Base-by-base conservation (phyloP, 2,888 invertebrate genomes). In the Metopia argyrocephala region DNA sequence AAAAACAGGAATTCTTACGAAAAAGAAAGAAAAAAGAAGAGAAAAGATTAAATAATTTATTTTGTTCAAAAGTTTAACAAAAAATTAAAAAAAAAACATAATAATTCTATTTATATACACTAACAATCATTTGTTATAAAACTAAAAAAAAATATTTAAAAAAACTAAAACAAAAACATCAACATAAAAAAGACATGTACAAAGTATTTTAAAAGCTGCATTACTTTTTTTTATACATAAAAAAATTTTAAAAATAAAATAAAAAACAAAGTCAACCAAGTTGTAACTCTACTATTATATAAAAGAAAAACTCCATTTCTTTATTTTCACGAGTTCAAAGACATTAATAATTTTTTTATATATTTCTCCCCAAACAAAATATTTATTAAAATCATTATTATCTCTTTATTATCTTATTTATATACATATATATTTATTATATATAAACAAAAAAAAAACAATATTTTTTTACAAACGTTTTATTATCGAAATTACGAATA, bases 21-120 rank as follows among this genome's bases (percentile, higher is more conserved):
- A 86, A 88, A 88, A 87, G 87, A 88, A 88, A 88, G 87, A 87
- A 89, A 87, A 87, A 88, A 87, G 86, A 88, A 88, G 85, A 86
- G 85, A 86, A 88, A 87, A 86, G 85, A 87, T 70, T 74, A 78
- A 80, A 52, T 21, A 45, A 23, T 69, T 61, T 61, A 15, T 52
- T 45, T 62, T 50, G 38, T 66, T 74, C 61, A 56, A 20, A 21
- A 59, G 45, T 70, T 45, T 54, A n/a, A n/a, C n/a, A n/a, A n/a
- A 12, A 12, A 12, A 38, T 15, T 3, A 38, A 12, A 21, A 48
- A 64, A 64, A 69, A 6, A 87, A 85, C 85, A 86, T 86, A 87
- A 85, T 85, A 85, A 85, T 86, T 82, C 85, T 82, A 73, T 23
- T 73, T 56, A 65, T 73, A 38, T 68, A 78, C 57, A 59, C 59